A percentile compares a stretch with the other conserved stretches of the same genome.
Evolutionary conservation across 1,140 invertebrate species (phyloP).

Genomic region (Ptiloglossa arizonensis): DNA sequence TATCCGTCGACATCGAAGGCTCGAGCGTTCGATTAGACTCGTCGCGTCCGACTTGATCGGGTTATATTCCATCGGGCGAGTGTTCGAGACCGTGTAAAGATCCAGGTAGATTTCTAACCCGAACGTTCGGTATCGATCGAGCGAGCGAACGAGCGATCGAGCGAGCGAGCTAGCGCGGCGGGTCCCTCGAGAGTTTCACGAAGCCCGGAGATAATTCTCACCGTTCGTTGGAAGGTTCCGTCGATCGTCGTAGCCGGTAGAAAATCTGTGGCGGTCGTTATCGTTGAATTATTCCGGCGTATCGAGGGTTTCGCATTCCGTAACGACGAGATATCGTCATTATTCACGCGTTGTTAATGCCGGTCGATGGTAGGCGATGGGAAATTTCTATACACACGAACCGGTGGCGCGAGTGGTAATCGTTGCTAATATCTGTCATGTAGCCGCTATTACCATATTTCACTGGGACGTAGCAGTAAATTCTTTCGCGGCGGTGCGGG

Average conservation of each 20-base stretch:
- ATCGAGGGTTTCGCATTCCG: slow-evolving; percentile 51
- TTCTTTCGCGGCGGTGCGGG: slow-evolving; percentile 39
- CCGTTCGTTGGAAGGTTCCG: slow-evolving; percentile 1
- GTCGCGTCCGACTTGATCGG: no score
- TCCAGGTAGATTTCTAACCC: no score
- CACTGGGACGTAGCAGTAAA: slow-evolving; percentile 57
- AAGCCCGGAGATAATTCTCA: slow-evolving; percentile 2
- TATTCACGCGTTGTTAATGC: slow-evolving; percentile 52
- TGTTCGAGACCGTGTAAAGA: no score
- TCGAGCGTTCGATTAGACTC: no score
- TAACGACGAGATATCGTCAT: slow-evolving; percentile 59
- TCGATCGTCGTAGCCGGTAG: slow-evolving; percentile 3
- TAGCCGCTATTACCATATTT: slow-evolving; percentile 63
- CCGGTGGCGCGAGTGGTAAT: slow-evolving; percentile 62
- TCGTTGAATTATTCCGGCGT: slow-evolving; percentile 50
- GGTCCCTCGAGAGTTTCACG: not conserved
- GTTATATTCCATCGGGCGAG: no score
- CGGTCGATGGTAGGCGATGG: slow-evolving; percentile 37
- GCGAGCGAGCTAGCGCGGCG: no score
- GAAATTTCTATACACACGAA: slow-evolving; percentile 29
- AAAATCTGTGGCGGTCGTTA: slow-evolving; percentile 56
- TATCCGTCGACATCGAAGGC: no score
- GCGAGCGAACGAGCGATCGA: not conserved
- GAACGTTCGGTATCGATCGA: no score
- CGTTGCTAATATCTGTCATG: slow-evolving; percentile 67